These are phyloP conservation scores for Hirundichthys speculiger DNA, from an alignment of 2,113 vertebrate genomes.

Conservation along the genomic window DNA sequence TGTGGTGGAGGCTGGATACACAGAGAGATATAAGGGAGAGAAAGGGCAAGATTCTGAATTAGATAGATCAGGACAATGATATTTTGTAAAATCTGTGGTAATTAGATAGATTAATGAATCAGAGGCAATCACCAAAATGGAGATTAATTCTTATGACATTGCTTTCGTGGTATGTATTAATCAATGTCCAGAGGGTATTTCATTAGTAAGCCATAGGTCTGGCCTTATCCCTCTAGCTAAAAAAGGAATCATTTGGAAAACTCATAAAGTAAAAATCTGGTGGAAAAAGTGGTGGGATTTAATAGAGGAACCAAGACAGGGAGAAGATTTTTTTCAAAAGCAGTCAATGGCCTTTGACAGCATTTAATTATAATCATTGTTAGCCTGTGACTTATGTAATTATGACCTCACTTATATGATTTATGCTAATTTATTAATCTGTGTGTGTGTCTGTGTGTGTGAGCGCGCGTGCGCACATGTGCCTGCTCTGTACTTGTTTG, in stretches of 20 bases:
- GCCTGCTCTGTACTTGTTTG: background rate
- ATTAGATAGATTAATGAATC: slow-evolving; percentile 76
- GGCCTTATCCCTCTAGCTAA: slow-evolving; percentile 56
- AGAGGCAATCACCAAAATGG: slow-evolving; percentile 65
- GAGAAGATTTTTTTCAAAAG: slow-evolving; percentile 16
- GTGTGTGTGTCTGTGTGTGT: background rate
- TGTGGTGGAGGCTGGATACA: slow-evolving; percentile 3
- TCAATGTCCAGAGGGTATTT: slow-evolving; percentile 76
- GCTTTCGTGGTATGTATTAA: slow-evolving; percentile 72
- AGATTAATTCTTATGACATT: slow-evolving; percentile 71
- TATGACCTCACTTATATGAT: slow-evolving; percentile 41
- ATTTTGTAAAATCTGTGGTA: slow-evolving; percentile 64
- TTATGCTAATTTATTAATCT: slow-evolving; percentile 39
- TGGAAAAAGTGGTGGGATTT: slow-evolving; percentile 47
- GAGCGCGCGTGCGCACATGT: no score
- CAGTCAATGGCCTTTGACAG: slow-evolving; percentile 40
- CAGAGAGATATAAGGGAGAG: slow-evolving; percentile 13
- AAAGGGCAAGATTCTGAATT: slow-evolving; percentile 37
- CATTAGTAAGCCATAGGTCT: slow-evolving; percentile 70
- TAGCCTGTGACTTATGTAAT: slow-evolving; percentile 40
- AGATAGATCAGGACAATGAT: slow-evolving; percentile 62
- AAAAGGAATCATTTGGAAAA: slow-evolving; percentile 68
- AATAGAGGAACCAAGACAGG: slow-evolving; percentile 29
- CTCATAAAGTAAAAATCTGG: slow-evolving; percentile 71
- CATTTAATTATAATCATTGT: slow-evolving; percentile 66